Percentiles rank a stretch among this genome's conserved stretches.
Evolutionary conservation across 2,113 vertebrate species (phyloP).

Genomic region (Nycticryphes semicollaris): DNA sequence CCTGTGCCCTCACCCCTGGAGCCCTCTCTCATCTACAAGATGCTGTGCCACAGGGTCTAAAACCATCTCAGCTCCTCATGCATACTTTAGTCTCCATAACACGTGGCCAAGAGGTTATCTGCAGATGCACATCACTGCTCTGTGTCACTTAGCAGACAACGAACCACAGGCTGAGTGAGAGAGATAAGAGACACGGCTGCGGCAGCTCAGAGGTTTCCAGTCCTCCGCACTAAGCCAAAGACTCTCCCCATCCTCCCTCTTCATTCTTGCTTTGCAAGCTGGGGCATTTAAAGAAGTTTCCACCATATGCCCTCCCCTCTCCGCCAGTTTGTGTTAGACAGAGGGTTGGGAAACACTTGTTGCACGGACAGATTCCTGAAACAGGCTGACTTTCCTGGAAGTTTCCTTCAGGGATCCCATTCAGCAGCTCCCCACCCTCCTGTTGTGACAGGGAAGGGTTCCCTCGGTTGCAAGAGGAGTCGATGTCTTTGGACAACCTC

Average conservation of each 20-base stretch:
- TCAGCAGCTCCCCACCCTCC: neutral
- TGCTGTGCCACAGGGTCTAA: fast-evolving
- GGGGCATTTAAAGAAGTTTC: neutral
- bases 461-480: neutral
- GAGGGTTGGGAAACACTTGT: neutral
- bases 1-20: neutral
- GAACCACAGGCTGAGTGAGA: neutral
- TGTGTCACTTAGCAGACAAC: neutral
- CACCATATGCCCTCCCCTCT: neutral
- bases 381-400: neutral
- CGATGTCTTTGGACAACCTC: neutral
- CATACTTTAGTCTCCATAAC: neutral
- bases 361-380: neutral
- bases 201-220: neutral
- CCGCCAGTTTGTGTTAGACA: neutral
- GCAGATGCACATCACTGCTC: neutral
- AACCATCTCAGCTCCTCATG: neutral
- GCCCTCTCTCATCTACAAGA: fast-evolving
- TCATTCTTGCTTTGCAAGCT: neutral
- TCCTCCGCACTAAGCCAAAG: neutral
- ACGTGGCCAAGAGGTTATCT: neutral
- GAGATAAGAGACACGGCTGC: neutral
- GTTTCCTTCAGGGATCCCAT: fast-evolving
- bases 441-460: fast-evolving
- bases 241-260: neutral